Conservation (phyloP, 2,797 vertebrate genomes). For the Clarias platycephalus region DNA sequence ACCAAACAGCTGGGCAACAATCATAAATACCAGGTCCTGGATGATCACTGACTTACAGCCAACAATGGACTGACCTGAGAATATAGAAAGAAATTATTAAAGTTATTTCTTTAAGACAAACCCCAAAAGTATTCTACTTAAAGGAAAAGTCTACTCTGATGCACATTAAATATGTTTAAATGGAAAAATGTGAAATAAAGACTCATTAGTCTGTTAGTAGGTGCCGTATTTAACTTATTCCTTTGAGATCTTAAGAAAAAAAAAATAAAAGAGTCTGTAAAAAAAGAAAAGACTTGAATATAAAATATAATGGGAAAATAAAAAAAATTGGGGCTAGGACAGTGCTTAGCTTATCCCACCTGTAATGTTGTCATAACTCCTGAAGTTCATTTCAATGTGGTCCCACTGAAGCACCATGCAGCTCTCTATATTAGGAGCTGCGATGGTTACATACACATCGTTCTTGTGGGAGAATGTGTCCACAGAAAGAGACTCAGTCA, state of each 20-base stretch:
- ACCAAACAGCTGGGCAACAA: slow-evolving; percentile 96
- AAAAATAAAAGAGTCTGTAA: too few relatives aligned
- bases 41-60: slow-evolving; percentile 95
- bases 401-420: slow-evolving; percentile 98
- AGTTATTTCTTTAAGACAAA: background rate
- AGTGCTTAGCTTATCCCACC: slow-evolving; percentile 69
- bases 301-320: too few relatives aligned
- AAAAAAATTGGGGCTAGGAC: background rate
- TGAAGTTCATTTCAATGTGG: slow-evolving; percentile 99
- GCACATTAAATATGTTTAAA: background rate
- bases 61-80: slow-evolving; percentile 93
- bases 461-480: slow-evolving; percentile 95
- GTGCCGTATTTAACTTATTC: background rate
- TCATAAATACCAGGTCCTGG: slow-evolving; percentile 91
- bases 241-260: background rate
- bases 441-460: slow-evolving; percentile 93
- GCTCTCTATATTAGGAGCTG: slow-evolving; percentile 92
- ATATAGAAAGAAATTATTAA: slow-evolving; percentile 15
- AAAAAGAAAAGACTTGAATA: too few relatives aligned
- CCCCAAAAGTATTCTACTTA: background rate
- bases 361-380: slow-evolving; percentile 97
- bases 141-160: background rate
- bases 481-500: slow-evolving; percentile 90
- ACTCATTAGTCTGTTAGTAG: background rate
- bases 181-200: background rate